Conservation (phyloP, 2,888 invertebrate species). For the Endomychus coccineus region DNA sequence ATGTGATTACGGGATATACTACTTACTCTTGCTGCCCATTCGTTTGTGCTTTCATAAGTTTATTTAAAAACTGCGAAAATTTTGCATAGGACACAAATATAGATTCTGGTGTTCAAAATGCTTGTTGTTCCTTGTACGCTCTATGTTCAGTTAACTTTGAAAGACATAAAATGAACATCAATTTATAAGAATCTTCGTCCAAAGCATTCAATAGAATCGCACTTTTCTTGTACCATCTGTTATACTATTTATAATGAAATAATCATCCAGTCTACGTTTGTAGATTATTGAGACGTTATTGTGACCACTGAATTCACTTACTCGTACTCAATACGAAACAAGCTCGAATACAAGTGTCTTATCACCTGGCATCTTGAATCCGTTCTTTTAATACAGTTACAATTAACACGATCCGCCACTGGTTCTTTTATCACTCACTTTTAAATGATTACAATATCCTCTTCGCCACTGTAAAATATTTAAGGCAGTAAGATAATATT, state of each 20-base stretch:
- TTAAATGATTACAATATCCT: no score
- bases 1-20: not conserved
- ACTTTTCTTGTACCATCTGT: conserved; percentile 15
- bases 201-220: conserved; percentile 24
- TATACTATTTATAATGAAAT: conserved; percentile 21
- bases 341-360: no score
- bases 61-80: not conserved
- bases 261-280: conserved; percentile 14
- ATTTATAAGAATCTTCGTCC: conserved; percentile 24
- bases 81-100: conserved; percentile 3
- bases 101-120: conserved; percentile 1
- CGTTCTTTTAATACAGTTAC: no score
- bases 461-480: no score
- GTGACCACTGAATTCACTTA: no score
- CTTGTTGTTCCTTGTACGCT: not conserved
- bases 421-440: no score
- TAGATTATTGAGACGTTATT: no score
- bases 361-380: no score
- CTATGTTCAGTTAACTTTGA: not conserved
- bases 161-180: conserved; percentile 19
- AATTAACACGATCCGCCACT: no score
- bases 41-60: conserved; percentile 2
- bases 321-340: no score
- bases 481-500: no score
- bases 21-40: conserved; percentile 5